Evolutionary conservation across 2,797 vertebrate species (phyloP), one percentile per base, ranked within the genome.

Genomic region (Takifugu ocellatus): DNA sequence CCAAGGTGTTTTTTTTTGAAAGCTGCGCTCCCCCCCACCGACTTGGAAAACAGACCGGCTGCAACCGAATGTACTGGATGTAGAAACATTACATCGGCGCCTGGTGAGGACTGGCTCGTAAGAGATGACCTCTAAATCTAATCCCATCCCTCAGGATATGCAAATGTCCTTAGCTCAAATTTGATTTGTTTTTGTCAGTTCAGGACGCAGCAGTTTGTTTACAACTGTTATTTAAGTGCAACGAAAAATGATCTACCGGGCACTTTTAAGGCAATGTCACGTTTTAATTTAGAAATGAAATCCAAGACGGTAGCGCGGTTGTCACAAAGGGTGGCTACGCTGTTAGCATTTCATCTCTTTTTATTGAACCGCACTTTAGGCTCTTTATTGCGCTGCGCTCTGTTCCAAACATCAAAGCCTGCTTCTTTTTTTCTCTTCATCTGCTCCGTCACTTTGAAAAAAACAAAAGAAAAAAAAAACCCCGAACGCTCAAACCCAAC

Each of bases 71-170:
- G 84, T 75, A 77, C 86, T 89, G 85, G 85, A 81, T 84, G 82
- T 74, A 74, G 78, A 84, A 84, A 84, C 81, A 84, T 82, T 80
- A 74, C 77, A 68, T 81, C 54, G 78, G 70, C 44, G 69, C 84
- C 83, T 87, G 79, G 76, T 66, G 79, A 89, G 87, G 78, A 84
- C 83, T 39, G 59, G 66, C 77, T 83, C 77, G 69, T 83, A 82
- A 79, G 73, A 77, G 84, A 88, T 87, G 84, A 88, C 87, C 85
- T 91, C 88, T 88, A 88, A 89, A 88, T 89, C 80, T 88, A 92
- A 91, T 91, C 85, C 87, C 74, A 74, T 90, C 87, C 82, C 85
- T 77, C 59, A 85, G 88, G 89, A 82, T 85, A 85, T 88, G 86
- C 83, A 90, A 87, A 91, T 90, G 86, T 89, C 79, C 72, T 87